Base-by-base conservation (phyloP, 2,888 invertebrate genomes). In the Ptilodon capucinus region DNA sequence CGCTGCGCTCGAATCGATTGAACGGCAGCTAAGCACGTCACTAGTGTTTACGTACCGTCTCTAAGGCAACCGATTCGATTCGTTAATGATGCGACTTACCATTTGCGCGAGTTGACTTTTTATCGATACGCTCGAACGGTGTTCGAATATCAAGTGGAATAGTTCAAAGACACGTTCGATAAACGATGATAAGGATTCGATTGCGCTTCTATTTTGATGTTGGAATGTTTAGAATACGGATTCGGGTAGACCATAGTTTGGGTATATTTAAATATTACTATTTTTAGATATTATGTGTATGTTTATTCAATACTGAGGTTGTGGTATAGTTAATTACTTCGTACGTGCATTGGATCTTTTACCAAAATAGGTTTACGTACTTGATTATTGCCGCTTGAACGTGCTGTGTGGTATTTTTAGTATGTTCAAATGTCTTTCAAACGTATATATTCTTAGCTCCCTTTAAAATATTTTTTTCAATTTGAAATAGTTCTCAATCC, bases 21-120 rank as follows among this genome's bases (percentile, higher is more conserved):
- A 54, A 47, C 21, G 16, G 42, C 57, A 54, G 54, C 55, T 42
- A 28, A 40, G 46, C 53, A 76, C 83, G 82, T 83, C 82, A 83
- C 73, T 71, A 64, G 44, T 88, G 87, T 89, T 88, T 87, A 81
- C 78, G 73, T 68, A 71, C 66, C 62, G 78, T 89, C 73, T 72
- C 89, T 76, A 84, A 68, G 86, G 86, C 79, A 77, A 89, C 88
- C 74, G 76, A 60, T 79, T 81, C 76, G 74, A 81, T 84, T 78
- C 56, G 63, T 70, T 73, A 68, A 64, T 68, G 56, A 66, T 59
- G 57, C 52, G 53, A 55, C 44, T 47, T 55, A 50, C 40, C 17
- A 35, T 32, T 32, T 32, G 32, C 32, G 32, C 21, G 28, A 30
- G 21, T 43, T 28, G 40, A 36, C 43, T 44, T 50, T 41, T 51